These are phyloP conservation scores for Halcyon badia DNA, from an alignment of 2,797 vertebrate species.

Conservation along the genomic window DNA sequence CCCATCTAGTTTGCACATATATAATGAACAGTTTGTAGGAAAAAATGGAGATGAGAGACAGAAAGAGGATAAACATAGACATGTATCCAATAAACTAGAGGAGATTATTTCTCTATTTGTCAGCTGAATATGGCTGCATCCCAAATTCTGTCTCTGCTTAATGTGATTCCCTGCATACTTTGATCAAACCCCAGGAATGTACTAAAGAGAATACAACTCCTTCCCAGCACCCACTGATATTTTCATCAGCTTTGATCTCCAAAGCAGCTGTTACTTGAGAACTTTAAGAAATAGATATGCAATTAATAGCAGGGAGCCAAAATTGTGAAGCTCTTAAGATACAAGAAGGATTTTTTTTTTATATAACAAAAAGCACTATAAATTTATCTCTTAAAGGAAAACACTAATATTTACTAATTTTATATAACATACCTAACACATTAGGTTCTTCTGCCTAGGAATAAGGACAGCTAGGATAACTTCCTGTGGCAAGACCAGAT, in stretches of 20 bases:
- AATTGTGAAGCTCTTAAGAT: neutral
- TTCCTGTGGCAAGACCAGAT: neutral
- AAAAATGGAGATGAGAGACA: neutral
- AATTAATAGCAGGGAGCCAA: neutral
- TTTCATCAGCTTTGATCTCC: neutral
- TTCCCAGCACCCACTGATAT: neutral
- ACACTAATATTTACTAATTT: neutral
- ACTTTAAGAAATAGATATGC: neutral
- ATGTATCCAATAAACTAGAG: neutral
- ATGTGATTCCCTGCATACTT: neutral
- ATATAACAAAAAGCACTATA: neutral
- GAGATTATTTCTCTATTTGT: slow-evolving; percentile 4
- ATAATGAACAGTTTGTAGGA: neutral
- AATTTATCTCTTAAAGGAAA: neutral
- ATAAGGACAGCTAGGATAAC: neutral
- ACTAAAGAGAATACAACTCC: neutral
- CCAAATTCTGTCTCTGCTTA: neutral
- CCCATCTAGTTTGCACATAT: neutral
- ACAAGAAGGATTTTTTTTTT: neutral
- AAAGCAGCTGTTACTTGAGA: neutral
- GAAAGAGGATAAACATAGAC: neutral
- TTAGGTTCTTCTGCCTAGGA: neutral
- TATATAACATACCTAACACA: neutral
- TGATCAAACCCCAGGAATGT: slow-evolving; percentile 11
- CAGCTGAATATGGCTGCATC: neutral